A percentile compares a stretch with the other conserved stretches of the same genome.
phyloP scores from a whole-genome alignment of 2,113 vertebrate species.

The Salvelinus sp. region DNA sequence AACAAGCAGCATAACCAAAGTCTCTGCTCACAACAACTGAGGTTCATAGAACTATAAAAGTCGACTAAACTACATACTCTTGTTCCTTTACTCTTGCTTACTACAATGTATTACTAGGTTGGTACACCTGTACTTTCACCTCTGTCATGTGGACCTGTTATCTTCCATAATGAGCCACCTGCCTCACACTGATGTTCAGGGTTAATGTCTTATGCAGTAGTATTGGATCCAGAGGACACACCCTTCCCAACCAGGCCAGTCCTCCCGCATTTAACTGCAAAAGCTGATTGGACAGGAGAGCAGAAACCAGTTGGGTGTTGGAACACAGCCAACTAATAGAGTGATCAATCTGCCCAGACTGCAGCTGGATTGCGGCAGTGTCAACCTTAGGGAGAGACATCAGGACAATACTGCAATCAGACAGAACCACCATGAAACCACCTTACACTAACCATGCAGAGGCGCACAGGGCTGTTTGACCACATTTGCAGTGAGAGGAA shows the following conservation, averaged over 20 bases:
- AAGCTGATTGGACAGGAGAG: constrained; percentile 23
- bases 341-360: constrained; percentile 47
- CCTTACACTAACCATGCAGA: constrained; percentile 1
- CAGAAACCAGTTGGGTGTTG: constrained; percentile 24
- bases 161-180: neutral
- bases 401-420: neutral
- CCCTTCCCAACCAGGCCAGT: neutral
- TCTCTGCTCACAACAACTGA: no score
- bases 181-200: neutral
- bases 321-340: constrained; percentile 39
- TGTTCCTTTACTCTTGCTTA: no score
- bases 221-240: neutral
- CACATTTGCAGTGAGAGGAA: neutral
- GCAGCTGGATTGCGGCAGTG: constrained; percentile 22
- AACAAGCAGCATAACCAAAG: no score
- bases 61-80: no score
- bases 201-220: neutral
- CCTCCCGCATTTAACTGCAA: neutral
- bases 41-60: no score
- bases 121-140: no score
- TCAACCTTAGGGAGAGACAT: neutral
- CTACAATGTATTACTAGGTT: no score
- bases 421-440: constrained; percentile 1
- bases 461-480: neutral
- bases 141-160: no score